Base-by-base conservation (phyloP, 2,888 invertebrate species). In the Patella depressa region DNA sequence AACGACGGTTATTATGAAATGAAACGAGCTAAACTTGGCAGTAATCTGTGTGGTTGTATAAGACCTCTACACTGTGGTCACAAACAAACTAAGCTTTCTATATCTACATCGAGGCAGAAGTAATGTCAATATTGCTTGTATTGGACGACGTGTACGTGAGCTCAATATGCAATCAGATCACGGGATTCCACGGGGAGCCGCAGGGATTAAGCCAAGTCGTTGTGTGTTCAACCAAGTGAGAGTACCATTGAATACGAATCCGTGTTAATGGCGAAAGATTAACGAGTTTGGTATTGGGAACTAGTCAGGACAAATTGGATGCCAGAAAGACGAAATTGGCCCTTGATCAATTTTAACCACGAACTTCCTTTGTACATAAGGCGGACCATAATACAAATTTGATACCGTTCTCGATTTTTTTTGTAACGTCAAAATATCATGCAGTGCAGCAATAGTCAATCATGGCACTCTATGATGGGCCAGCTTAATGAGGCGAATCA, bases 201-300 rank as follows among this genome's bases (percentile, higher is more conserved):
- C 24, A 65, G 11, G 65, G 65, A 65, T 65, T 24, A n/a, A 24
- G n/a, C 19, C 19, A 24, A 65, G 65, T 65, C 65, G 65, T 65
- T 65, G 65, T 65, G 65, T 65, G 65, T 65, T 65, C 65, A 65
- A 65, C 65, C 65, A 65, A 65, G 65, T 65, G 65, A 65, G 24
- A 65, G 65, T 65, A 65, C 65, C 24, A 65, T 65, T 24, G 65
- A 65, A 65, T 65, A 19, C 24, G 65, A 65, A 65, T 65, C 14
- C 19, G 24, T 19, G 15, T 24, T 65, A 65, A 65, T 65, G 24
- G 65, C 65, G 19, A 12, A 24, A 65, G 65, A 65, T 65, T 65
- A 65, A 19, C 65, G 24, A 65, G 19, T 65, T 24, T 65, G 24
- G 65, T 65, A 65, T 24, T 11, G 65, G 19, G 65, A 24, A 24